Evolutionary conservation across 2,797 vertebrate genomes (phyloP).

Genomic region (Hippocampus kuda): DNA sequence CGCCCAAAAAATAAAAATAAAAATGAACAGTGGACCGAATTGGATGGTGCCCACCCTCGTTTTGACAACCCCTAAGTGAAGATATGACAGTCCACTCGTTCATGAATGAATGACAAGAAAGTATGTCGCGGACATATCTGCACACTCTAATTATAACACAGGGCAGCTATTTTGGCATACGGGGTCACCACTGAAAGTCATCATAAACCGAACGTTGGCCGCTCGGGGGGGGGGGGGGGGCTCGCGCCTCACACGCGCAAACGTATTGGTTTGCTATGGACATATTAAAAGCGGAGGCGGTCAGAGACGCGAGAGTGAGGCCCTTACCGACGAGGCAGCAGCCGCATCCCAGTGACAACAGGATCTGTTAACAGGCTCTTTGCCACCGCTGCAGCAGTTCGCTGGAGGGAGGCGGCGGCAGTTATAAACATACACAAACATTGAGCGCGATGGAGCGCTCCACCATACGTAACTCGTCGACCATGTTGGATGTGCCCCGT

Average conservation of each 20-base stretch:
- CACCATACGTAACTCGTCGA: not conserved
- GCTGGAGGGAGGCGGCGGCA: slow-evolving; percentile 25
- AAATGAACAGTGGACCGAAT: not conserved
- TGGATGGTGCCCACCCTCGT: not conserved
- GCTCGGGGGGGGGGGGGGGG: not conserved
- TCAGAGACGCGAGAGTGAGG: not conserved
- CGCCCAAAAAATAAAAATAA: not conserved
- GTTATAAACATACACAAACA: not conserved
- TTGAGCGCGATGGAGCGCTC: not conserved
- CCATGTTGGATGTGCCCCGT: not conserved
- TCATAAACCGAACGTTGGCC: not conserved
- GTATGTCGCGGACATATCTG: slow-evolving; percentile 18
- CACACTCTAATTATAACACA: slow-evolving; percentile 54
- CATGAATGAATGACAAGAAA: not conserved
- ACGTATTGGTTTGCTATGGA: not conserved
- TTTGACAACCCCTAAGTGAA: not conserved
- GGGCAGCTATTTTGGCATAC: slow-evolving; percentile 36
- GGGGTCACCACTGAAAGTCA: slow-evolving; percentile 46
- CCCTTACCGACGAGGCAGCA: slow-evolving; percentile 16
- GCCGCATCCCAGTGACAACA: slow-evolving; percentile 55
- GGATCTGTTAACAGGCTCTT: slow-evolving; percentile 45
- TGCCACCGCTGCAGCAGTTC: slow-evolving; percentile 1
- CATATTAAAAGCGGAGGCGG: not conserved
- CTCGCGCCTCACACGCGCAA: not conserved
- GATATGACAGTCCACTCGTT: not conserved